phyloP scores from a whole-genome alignment of 92 coral and sea anemone genomes.

The Phenganax marumi region DNA sequence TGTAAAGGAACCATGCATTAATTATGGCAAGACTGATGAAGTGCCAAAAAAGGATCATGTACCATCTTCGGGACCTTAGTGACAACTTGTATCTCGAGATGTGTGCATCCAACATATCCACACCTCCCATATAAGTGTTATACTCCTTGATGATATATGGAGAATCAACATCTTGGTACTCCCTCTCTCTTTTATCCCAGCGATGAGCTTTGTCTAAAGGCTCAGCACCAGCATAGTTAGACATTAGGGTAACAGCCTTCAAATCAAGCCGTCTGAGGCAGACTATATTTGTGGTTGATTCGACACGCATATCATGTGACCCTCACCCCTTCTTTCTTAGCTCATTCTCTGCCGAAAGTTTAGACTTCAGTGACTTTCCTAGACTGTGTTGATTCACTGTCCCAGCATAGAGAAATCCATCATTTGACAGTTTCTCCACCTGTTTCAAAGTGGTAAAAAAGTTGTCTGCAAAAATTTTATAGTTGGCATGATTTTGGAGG shows the following conservation, averaged over 20 bases:
- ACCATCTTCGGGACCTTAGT: slow-evolving; percentile 21
- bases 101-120: slow-evolving; percentile 25
- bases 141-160: slow-evolving; percentile 15
- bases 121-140: slow-evolving; percentile 25
- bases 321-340: slow-evolving; percentile 11
- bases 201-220: slow-evolving; percentile 22
- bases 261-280: slow-evolving; percentile 32
- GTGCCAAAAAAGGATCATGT: slow-evolving; percentile 5
- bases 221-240: slow-evolving; percentile 32
- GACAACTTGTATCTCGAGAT: slow-evolving; percentile 2
- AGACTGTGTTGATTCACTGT: slow-evolving; percentile 1
- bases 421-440: slow-evolving; percentile 25
- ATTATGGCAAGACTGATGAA: slow-evolving; percentile 9
- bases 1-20: slow-evolving; percentile 22
- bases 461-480: slow-evolving; percentile 17
- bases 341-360: background rate
- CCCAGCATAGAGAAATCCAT: slow-evolving; percentile 18
- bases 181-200: slow-evolving; percentile 12
- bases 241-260: slow-evolving; percentile 21
- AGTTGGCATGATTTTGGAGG: background rate
- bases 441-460: slow-evolving; percentile 8
- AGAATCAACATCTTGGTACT: background rate
- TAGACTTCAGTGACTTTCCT: background rate
- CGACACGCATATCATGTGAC: slow-evolving; percentile 5
- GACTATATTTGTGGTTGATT: slow-evolving; percentile 1